Evolutionary conservation across 2,888 invertebrate genomes (phyloP), one percentile per base, ranked within the genome.

Genomic region (Lasius platythorax): DNA sequence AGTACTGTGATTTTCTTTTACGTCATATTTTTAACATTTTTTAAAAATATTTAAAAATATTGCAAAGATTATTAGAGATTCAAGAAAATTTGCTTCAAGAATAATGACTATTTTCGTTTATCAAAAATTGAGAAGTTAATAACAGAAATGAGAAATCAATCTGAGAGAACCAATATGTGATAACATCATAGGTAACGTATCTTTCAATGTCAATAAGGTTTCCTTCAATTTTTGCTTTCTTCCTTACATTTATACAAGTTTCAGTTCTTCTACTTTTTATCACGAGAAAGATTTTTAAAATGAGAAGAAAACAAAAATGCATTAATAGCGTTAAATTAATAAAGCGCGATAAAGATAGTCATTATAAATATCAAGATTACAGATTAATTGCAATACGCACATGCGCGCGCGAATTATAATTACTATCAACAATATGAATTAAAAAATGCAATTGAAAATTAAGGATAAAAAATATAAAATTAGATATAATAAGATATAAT

Each of bases 71-170:
- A 67, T 12, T 73, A 5, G 9, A 58, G 5, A 37, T 23, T 28
- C 0, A 33, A 40, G 18, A 28, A 37, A 6, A 11, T 56, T 56
- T 23, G 3, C 5, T 66, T 50, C 1, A 63, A 33, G 11, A 37
- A 64, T 53, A 66, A 43, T 40, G 3, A 76, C 3, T 53, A 78
- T n/a, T 28, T 66, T 2, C 0, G 3, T 76, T 50, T 8, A 23
- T 40, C 28, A 12, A 40, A 33, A 63, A 23, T 64, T 28, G 1
- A 3, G 12, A 30, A 66, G 28, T 66, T 4, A 28, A 50, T 66
- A n/a, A 64, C 40, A 23, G 12, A 78, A 37, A 66, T 40, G 2
- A 37, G 18, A 75, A 76, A 75, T 50, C 28, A 76, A 76, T 28
- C 4, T 53, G 18, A 50, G 37, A 3, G 33, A 64, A 15, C 15